Base-by-base conservation (phyloP, 1,140 invertebrate genomes). In the Drosophila sturtevanti region DNA sequence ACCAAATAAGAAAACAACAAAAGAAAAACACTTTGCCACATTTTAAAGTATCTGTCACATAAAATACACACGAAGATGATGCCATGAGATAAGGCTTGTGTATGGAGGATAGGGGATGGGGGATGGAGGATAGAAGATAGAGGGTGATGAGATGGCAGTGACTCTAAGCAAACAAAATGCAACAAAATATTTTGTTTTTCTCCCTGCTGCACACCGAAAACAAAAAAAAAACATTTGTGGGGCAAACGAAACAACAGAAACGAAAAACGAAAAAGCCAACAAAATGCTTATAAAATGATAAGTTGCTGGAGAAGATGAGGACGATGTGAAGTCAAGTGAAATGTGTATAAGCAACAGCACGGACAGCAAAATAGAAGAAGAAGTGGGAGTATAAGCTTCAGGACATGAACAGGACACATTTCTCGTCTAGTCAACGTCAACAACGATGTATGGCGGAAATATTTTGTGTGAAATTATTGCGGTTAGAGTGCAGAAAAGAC, bases 31-130 rank as follows among this genome's bases (percentile, higher is more conserved):
- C 78, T 85, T 75, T 75, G 82, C 82, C 74, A 81, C 81, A 87
- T 74, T 85, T 85, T 85, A 85, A 85, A 87, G 81, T 85, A 78
- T 85, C 82, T 85, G 81, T 81, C 81, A 86, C 74, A 78, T 81
- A 81, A 85, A 85, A 55, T 78, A 76, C 64, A 75, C 70, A 68
- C n/a, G 41, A 48, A 48, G 41, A 48, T 48, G 41, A 48, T 48
- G 41, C 16, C 21, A 14, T 14, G 11, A 21, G 41, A 14, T 14
- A 12, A 21, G 41, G 3, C 41, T 44, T 44, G 63, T 21, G 68
- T n/a, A n/a, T n/a, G n/a, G n/a, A n/a, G n/a, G n/a, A n/a, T n/a
- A n/a, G n/a, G n/a, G 16, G 14, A 22, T 2, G 24, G 18, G 21
- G 59, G 9, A 14, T 6, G 9, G 18, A 21, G n/a, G n/a, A n/a